phyloP scores from a whole-genome alignment of 1,140 invertebrate species.

The Danaus plexippus region DNA sequence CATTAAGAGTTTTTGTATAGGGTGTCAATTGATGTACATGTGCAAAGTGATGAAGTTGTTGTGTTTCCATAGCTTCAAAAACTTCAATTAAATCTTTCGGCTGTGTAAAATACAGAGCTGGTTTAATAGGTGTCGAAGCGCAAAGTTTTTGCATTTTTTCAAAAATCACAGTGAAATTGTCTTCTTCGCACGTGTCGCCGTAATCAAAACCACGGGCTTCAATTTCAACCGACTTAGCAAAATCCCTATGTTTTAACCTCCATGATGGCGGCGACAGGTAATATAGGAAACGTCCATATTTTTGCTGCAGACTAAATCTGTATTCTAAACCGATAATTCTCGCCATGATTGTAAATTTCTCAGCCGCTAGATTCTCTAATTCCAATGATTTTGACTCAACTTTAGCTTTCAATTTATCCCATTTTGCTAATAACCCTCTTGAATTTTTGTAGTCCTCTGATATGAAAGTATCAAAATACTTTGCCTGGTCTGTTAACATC shows the following conservation, averaged over 20 bases:
- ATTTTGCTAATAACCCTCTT: slow-evolving; percentile 65
- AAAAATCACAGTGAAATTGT: slow-evolving; percentile 65
- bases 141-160: slow-evolving; percentile 68
- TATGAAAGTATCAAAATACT: slow-evolving; percentile 74
- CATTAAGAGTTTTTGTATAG: slow-evolving; percentile 31
- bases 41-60: slow-evolving; percentile 56
- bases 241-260: slow-evolving; percentile 63
- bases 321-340: slow-evolving; percentile 74
- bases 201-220: slow-evolving; percentile 59
- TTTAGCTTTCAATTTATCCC: slow-evolving; percentile 57
- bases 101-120: slow-evolving; percentile 73
- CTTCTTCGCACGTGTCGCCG: slow-evolving; percentile 40
- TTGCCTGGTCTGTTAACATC: slow-evolving; percentile 63
- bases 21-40: slow-evolving; percentile 41
- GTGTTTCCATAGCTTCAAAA: slow-evolving; percentile 74
- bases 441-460: slow-evolving; percentile 73
- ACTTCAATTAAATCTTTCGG: slow-evolving; percentile 71
- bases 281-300: slow-evolving; percentile 78
- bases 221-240: slow-evolving; percentile 57
- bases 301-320: slow-evolving; percentile 73
- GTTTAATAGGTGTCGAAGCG: slow-evolving; percentile 42
- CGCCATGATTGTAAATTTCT: slow-evolving; percentile 65
- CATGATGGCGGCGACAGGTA: slow-evolving; percentile 74
- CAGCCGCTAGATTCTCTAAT: slow-evolving; percentile 56
- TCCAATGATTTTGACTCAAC: slow-evolving; percentile 60